Base-by-base conservation (phyloP, 2,888 invertebrate genomes). In the Drosophila kokeensis region DNA sequence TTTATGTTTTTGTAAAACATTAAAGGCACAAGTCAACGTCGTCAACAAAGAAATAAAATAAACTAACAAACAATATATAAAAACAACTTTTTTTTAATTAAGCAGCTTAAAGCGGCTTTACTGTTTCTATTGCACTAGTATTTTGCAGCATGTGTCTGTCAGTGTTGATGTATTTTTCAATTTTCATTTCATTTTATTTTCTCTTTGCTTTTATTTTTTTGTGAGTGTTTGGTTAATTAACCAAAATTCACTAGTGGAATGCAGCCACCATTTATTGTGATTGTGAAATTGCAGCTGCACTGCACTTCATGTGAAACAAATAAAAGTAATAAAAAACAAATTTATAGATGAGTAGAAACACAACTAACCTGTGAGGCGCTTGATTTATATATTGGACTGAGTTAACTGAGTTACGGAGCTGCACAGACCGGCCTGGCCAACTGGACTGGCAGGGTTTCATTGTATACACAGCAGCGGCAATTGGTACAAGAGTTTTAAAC, bases 11-110 rank as follows among this genome's bases (percentile, higher is more conserved):
- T 81, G 62, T 75, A 74, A 79, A 85, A 83, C 83, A 75, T 90
- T 92, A 93, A 93, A 93, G 93, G 93, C 93, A 93, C 93, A 93
- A 93, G 93, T 93, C 93, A 93, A 93, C 93, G 91, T 89, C 79
- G 87, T 91, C 81, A 79, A 91, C 90, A 92, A 92, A 87, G 88
- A 81, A 77, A 78, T 81, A 81, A 80, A 83, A 74, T 83, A 83
- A 76, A 83, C 68, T 70, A 76, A 81, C 76, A 82, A 76, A 79
- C 72, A 55, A 54, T 52, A 60, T 57, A 53, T 49, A 62, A 54
- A 85, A 80, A 81, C 68, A 87, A 78, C 59, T 73, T 67, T 32
- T 49, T 49, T 52, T 54, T 30, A 34, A 24, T 82, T 45, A 36
- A 60, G 54, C 67, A 60, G 66, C 73, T 59, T 71, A 21, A 42